A percentile compares a stretch with the other conserved stretches of the same genome.
Evolutionary conservation across 2,797 vertebrate species (phyloP).

Genomic region (Molossus alvarezi): DNA sequence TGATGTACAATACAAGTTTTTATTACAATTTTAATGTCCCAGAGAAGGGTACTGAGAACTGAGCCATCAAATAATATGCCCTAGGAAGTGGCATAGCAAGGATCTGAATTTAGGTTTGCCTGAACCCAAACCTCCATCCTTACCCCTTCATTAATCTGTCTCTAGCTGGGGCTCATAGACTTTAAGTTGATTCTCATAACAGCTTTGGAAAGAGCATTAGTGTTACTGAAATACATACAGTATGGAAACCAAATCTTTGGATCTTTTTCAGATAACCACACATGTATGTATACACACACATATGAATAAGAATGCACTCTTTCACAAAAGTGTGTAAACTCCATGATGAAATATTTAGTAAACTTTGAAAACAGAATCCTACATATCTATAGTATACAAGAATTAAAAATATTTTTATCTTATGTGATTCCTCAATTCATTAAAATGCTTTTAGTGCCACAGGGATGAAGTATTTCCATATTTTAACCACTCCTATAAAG

Average conservation of each 20-base stretch:
- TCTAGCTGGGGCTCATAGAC: background rate
- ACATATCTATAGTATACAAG: background rate
- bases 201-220: background rate
- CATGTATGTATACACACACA: background rate
- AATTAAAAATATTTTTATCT: background rate
- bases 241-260: background rate
- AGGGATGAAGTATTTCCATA: conserved; percentile 69
- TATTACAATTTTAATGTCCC: background rate
- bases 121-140: background rate
- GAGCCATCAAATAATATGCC: background rate
- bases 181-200: conserved; percentile 30
- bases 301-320: background rate
- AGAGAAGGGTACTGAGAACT: background rate
- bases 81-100: background rate
- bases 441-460: conserved; percentile 47
- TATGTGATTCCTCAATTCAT: background rate
- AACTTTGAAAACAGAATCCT: conserved; percentile 16
- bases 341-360: background rate
- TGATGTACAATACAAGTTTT: background rate
- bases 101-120: background rate
- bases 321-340: background rate
- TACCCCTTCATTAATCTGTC: background rate
- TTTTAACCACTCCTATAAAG: conserved; percentile 46
- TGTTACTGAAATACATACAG: background rate
- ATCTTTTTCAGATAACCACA: conserved; percentile 1